Evolutionary conservation across 2,888 invertebrate genomes (phyloP).

Genomic region (Oasisia sp.): DNA sequence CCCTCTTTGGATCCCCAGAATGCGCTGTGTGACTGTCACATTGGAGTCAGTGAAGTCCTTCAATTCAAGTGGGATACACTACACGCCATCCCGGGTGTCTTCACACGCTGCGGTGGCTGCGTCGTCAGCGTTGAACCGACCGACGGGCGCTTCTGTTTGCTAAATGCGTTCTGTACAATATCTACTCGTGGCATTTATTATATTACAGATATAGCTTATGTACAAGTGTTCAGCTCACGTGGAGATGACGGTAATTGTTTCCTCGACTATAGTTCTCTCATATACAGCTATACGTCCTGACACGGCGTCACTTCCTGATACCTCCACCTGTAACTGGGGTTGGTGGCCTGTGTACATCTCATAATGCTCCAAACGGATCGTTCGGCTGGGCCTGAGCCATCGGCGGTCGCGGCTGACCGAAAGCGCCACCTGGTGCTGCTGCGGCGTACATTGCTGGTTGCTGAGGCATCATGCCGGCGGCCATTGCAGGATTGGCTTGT

Average conservation of each 20-base stretch:
- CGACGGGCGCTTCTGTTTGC: neutral
- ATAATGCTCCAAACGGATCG: neutral
- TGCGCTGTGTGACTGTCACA: neutral
- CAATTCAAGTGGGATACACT: neutral
- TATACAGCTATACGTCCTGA: constrained; percentile 10
- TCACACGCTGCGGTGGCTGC: neutral
- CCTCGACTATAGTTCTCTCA: constrained; percentile 6
- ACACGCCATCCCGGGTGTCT: neutral
- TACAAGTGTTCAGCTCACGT: constrained; percentile 6
- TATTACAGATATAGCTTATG: constrained; percentile 11
- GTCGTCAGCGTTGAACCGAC: neutral
- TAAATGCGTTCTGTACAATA: neutral
- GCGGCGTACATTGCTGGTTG: neutral
- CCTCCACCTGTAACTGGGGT: neutral
- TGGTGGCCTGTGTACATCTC: neutral
- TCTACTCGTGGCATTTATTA: neutral
- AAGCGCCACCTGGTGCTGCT: neutral
- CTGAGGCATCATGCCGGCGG: constrained; percentile 8
- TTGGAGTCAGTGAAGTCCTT: neutral
- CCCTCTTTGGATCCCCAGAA: neutral
- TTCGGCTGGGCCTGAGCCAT: neutral
- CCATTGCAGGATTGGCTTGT: neutral
- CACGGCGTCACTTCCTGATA: neutral
- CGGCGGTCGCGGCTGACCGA: neutral
- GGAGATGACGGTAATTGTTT: constrained; percentile 6